Evolutionary conservation across 2,113 vertebrate species (phyloP).

Genomic region (Atrichornis clamosus): DNA sequence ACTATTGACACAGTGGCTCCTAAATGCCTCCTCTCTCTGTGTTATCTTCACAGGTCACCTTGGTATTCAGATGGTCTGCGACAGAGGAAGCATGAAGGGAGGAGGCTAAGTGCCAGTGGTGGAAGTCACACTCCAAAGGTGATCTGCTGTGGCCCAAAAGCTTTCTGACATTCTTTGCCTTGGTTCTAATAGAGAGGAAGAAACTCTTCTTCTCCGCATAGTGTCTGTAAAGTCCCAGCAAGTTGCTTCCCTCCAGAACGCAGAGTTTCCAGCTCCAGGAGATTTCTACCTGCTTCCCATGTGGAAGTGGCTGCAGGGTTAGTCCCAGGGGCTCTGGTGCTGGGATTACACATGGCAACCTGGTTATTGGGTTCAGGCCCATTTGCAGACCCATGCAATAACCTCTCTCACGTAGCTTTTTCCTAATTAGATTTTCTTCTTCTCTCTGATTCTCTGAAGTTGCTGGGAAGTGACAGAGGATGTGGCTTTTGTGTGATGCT

Average conservation of each 20-base stretch:
- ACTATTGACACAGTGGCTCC: constrained; percentile 69
- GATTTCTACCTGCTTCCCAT: neutral
- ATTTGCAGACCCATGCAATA: neutral
- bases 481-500: neutral
- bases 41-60: constrained; percentile 71
- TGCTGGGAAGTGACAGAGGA: neutral
- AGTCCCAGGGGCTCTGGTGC: neutral
- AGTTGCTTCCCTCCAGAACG: neutral
- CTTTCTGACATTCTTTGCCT: constrained; percentile 49
- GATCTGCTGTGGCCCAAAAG: constrained; percentile 59
- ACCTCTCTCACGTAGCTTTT: neutral
- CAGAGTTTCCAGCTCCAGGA: neutral
- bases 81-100: constrained; percentile 64
- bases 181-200: constrained; percentile 27
- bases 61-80: constrained; percentile 62
- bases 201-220: constrained; percentile 40
- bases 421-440: neutral
- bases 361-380: neutral
- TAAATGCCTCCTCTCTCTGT: constrained; percentile 69
- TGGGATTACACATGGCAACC: neutral
- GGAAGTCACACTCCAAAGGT: constrained; percentile 62
- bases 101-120: constrained; percentile 65
- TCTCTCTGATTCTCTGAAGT: neutral
- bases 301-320: neutral
- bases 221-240: neutral